Evolutionary conservation across 2,888 invertebrate species (phyloP).

Genomic region (Acanthosepion pharaonis): DNA sequence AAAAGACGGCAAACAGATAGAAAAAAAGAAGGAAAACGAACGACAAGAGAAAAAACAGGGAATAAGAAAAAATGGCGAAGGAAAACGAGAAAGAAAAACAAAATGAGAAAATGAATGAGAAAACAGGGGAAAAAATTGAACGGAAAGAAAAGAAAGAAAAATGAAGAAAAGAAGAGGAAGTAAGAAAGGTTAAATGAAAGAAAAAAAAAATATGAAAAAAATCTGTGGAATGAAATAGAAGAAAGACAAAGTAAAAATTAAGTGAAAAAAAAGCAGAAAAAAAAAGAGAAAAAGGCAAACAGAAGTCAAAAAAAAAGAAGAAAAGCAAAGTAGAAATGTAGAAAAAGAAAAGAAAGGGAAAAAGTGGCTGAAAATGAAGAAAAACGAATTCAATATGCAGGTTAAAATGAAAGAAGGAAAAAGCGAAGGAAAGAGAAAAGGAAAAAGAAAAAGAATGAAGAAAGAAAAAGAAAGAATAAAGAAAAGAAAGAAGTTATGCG

Average conservation of each 20-base stretch:
- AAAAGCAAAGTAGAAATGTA: not conserved
- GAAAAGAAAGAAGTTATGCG: not conserved
- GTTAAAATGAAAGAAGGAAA: accelerated
- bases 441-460: not conserved
- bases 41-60: not conserved
- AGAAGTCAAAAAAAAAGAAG: not conserved
- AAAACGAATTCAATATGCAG: accelerated
- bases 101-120: not conserved
- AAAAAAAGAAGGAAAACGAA: not conserved
- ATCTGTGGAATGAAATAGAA: no score
- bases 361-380: not conserved
- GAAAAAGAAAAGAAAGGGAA: not conserved
- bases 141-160: not conserved
- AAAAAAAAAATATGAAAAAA: not conserved
- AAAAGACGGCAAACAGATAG: not conserved
- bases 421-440: not conserved
- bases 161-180: not conserved
- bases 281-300: not conserved
- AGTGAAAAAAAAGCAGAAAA: not conserved
- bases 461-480: not conserved
- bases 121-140: not conserved
- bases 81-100: not conserved
- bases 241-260: not conserved
- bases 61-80: not conserved
- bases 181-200: no score